Evolutionary conservation across 1,140 invertebrate genomes (phyloP), one percentile per base, ranked within the genome.

Genomic region (Papilio polyxenes): DNA sequence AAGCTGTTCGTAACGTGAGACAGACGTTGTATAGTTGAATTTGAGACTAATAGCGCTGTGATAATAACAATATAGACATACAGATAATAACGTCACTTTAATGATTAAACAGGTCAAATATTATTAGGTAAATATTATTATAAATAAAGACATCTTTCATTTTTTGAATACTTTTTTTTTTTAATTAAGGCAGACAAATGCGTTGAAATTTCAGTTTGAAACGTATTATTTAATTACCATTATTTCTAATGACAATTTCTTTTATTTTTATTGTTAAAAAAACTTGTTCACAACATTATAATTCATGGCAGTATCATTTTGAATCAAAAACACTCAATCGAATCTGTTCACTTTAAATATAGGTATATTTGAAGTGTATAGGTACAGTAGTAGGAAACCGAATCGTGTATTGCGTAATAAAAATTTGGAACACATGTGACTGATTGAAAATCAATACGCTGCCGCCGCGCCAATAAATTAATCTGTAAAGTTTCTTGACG

Each of bases 351-450:
- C 10, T 72, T 37, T 37, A 4, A 40, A 10, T 62, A 59, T 49
- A 65, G 13, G 10, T 65, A 72, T 40, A 72, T 72, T 72, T 37
- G 65, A 72, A 72, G 7, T 40, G 65, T 72, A 37, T 23, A 31
- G 62, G 65, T 72, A 37, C 62, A 31, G 62, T 15, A 31, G 62
- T 15, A 17, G 31, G 31, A 40, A 72, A 72, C 37, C 13, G 65
- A 72, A 72, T 31, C 65, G 31, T 37, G 13, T 37, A 15, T 69
- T 69, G 13, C 65, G 65, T 72, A 72, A 72, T 72, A 72, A 40
- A 72, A 72, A 72, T 31, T 72, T 72, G 37, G 65, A 40, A 72
- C 65, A 72, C 65, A 17, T 72, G 65, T 72, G 65, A 72, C 65
- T 72, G 65, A 72, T 72, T 72, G 23, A 72, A 17, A 72, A 72